Conservation (phyloP, 2,113 vertebrate species). For the Alectura lathami region DNA sequence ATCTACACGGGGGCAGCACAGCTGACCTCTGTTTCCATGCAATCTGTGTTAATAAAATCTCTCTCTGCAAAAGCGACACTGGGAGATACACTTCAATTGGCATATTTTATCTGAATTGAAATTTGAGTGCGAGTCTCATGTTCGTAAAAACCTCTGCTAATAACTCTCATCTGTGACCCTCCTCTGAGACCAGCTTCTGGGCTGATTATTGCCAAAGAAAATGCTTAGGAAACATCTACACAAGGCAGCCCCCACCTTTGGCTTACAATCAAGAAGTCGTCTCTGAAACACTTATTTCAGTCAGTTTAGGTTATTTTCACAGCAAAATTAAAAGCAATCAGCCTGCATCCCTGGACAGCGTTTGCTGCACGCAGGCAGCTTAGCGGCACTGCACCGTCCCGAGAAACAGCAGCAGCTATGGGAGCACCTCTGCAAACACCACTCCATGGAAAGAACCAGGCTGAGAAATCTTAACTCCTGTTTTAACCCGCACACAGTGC, state of each 20-base stretch:
- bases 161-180: not conserved
- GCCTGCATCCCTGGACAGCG: too few relatives aligned
- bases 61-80: slow-evolving; percentile 26
- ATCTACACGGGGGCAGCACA: not conserved
- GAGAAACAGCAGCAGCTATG: not conserved
- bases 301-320: not conserved
- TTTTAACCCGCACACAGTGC: not conserved
- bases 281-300: not conserved
- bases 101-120: slow-evolving; percentile 39
- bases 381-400: not conserved
- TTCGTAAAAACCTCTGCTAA: slow-evolving; percentile 5
- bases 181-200: not conserved
- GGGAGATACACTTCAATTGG: slow-evolving; percentile 16
- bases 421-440: not conserved
- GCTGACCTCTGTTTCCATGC: slow-evolving; percentile 8
- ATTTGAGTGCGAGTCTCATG: slow-evolving; percentile 4
- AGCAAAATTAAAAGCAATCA: not conserved
- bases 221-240: not conserved
- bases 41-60: slow-evolving; percentile 52
- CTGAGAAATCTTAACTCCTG: not conserved
- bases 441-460: not conserved
- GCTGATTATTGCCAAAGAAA: not conserved
- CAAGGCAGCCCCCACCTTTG: not conserved
- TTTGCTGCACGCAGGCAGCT: not conserved
- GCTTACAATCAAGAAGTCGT: not conserved